Base-by-base conservation (phyloP, 2,888 invertebrate species). In the Chromoteleia sp. region DNA sequence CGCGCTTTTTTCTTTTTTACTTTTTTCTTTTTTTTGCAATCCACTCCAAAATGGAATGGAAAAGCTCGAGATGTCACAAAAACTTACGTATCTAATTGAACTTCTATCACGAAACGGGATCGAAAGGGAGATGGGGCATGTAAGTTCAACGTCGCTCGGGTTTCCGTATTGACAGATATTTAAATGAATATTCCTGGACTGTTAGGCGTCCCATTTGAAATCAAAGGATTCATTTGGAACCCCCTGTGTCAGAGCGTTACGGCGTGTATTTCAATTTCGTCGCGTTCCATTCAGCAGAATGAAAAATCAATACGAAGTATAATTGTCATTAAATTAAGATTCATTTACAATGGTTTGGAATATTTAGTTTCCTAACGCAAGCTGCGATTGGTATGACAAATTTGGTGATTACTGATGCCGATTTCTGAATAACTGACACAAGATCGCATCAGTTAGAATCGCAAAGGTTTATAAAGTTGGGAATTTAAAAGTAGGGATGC, bases 101-200 rank as follows among this genome's bases (percentile, higher is more conserved):
- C 68, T 76, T 76, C 68, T 76, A 65, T 77, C 65, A 65, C 63
- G 70, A 2, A 12, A 21, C 67, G 59, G 12, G 17, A 58, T 52
- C 48, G 59, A 36, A 50, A 33, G n/a, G 61, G 43, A 43, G 54
- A 30, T 15, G 39, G 50, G 30, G 52, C 63, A 78, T 33, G 75
- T 78, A 78, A 82, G 82, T 77, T 83, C 85, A 83, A 85, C 82
- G 71, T 71, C 77, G 77, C 70, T 86, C 84, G 84, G 84, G 84
- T 86, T 86, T 85, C 83, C 86, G 85, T 91, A 91, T 91, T 88
- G 91, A 90, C 91, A 91, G 90, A 88, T 90, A 90, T 91, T 90
- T 90, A 90, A 91, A 91, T 90, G 90, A 90, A 89, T 90, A 90
- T 91, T 88, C 86, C 88, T 89, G 86, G 85, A 84, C 85, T 85